A percentile compares a stretch with the other conserved stretches of the same genome.
phyloP scores from a whole-genome alignment of 2,113 vertebrate species.

The Heterotilapia buettikoferi region DNA sequence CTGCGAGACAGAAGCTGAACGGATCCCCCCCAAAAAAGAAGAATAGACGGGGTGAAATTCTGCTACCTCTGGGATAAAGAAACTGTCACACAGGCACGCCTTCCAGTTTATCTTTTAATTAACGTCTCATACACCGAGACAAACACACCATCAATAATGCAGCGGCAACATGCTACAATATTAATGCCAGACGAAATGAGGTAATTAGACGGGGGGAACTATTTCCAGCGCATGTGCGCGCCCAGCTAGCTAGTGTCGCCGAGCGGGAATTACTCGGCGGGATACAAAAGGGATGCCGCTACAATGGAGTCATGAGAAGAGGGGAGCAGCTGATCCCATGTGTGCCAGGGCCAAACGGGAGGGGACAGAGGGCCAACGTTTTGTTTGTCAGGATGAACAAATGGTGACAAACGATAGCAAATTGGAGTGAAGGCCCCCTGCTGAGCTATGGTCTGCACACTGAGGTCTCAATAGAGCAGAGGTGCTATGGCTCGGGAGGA shows the following conservation, averaged over 20 bases:
- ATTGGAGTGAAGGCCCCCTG: conserved; percentile 73
- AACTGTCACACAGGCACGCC: conserved; percentile 35
- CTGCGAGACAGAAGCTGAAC: background rate
- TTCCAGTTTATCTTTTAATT: conserved; percentile 60
- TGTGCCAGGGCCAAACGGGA: conserved; percentile 34
- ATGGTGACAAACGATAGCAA: conserved; percentile 75
- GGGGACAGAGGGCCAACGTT: conserved; percentile 44
- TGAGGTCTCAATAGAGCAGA: conserved; percentile 43
- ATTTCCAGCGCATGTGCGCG: conserved; percentile 20
- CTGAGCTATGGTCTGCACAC: conserved; percentile 58
- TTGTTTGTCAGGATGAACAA: conserved; percentile 63
- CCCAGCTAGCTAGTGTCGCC: background rate
- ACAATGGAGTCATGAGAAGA: conserved; percentile 14
- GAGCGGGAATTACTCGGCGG: background rate
- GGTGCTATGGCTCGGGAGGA: conserved; percentile 34
- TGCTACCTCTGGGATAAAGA: conserved; percentile 21
- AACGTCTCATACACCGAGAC: conserved; percentile 50
- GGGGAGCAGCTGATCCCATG: conserved; percentile 44
- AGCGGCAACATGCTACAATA: conserved; percentile 48
- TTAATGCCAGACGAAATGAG: conserved; percentile 57
- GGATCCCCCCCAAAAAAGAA: background rate
- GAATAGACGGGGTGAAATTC: conserved; percentile 7
- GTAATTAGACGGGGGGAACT: conserved; percentile 48
- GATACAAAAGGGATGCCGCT: background rate
- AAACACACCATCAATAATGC: conserved; percentile 61